Evolutionary conservation across 2,113 vertebrate genomes (phyloP).

Genomic region (Serinus canaria): DNA sequence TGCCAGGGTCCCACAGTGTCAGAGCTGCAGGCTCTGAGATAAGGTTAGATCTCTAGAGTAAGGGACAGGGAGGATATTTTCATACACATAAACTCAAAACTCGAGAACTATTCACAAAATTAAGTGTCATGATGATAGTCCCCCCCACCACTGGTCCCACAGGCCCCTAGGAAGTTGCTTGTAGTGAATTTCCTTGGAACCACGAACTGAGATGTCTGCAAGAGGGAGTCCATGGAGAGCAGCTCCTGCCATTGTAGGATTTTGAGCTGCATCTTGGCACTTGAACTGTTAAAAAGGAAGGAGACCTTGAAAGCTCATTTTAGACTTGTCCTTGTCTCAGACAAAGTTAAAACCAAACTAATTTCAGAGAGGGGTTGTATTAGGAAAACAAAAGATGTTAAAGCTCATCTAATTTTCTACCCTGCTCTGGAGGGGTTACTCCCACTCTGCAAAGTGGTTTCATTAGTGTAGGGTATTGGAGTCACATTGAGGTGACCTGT

Average conservation of each 20-base stretch:
- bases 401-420: not conserved
- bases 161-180: not conserved
- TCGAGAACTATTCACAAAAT: not conserved
- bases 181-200: not conserved
- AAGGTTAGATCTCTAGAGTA: not conserved
- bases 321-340: not conserved
- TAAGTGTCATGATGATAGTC: not conserved
- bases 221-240: not conserved
- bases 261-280: not conserved
- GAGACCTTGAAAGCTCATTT: not conserved
- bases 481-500: not conserved
- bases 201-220: not conserved
- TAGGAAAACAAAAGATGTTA: not conserved
- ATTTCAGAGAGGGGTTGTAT: not conserved
- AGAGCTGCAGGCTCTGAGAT: not conserved
- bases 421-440: not conserved
- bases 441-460: not conserved
- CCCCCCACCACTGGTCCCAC: accelerated
- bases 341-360: not conserved
- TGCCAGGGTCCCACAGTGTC: not conserved
- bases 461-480: not conserved
- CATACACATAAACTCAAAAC: not conserved
- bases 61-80: not conserved
- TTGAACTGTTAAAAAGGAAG: not conserved
- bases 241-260: not conserved